These are phyloP conservation scores for Trichonephila inaurata DNA, from an alignment of 1,140 invertebrate species.

Conservation along the genomic window DNA sequence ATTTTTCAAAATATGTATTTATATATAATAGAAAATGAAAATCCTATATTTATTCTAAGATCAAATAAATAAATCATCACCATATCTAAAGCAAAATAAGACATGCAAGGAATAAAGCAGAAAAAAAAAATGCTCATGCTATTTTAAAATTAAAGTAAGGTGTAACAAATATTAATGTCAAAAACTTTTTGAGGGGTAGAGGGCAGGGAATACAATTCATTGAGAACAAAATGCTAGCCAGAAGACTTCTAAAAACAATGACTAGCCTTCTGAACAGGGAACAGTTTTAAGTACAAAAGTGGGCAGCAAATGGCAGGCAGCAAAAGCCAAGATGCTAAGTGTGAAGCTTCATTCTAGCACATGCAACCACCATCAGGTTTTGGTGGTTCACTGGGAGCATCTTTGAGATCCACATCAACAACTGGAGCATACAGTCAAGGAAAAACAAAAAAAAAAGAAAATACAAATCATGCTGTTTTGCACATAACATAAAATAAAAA, in stretches of 20 bases:
- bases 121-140: conserved; percentile 44
- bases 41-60: too few species aligned
- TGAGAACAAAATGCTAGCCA: conserved; percentile 29
- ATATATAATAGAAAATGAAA: neutral
- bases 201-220: neutral
- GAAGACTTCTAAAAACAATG: conserved; percentile 51
- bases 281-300: conserved; percentile 72
- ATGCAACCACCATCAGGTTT: conserved; percentile 89
- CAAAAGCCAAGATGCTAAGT: conserved; percentile 66
- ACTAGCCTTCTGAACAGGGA: conserved; percentile 51
- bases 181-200: neutral
- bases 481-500: conserved; percentile 24
- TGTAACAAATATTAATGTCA: conserved; percentile 25
- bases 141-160: neutral
- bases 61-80: neutral
- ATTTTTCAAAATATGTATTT: neutral
- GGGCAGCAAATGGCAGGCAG: conserved; percentile 32
- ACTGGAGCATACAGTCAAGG: conserved; percentile 85
- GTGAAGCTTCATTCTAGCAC: conserved; percentile 83
- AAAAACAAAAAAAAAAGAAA: conserved; percentile 79
- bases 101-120: conserved; percentile 48
- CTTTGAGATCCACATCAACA: conserved; percentile 98
- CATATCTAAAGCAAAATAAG: neutral
- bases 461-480: conserved; percentile 53
- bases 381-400: conserved; percentile 93